phyloP scores from a whole-genome alignment of 2,888 invertebrate genomes.

The Cephus runcator region DNA sequence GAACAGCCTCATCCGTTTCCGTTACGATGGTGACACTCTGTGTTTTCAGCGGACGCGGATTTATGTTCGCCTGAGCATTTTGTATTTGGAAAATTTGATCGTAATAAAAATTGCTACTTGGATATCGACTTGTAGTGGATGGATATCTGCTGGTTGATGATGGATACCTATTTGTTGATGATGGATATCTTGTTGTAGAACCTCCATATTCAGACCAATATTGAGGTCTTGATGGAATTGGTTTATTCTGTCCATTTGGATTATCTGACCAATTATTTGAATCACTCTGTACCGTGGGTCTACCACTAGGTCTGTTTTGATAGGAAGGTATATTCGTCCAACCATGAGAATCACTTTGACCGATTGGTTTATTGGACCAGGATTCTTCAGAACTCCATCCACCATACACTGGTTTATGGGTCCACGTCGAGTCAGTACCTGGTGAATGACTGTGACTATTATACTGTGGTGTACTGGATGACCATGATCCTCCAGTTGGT shows the following conservation, averaged over 20 bases:
- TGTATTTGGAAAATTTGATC: slow-evolving; percentile 10
- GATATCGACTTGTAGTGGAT: slow-evolving; percentile 11
- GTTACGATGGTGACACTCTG: slow-evolving; percentile 33
- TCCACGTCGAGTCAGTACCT: background rate
- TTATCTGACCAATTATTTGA: background rate
- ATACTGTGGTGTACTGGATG: background rate
- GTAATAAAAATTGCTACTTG: slow-evolving; percentile 2
- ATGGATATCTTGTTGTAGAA: background rate
- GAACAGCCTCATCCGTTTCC: slow-evolving; percentile 21
- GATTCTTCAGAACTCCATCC: slow-evolving; percentile 2
- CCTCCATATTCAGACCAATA: background rate
- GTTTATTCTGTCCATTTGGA: slow-evolving; percentile 17
- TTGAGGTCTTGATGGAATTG: background rate
- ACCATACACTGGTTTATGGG: slow-evolving; percentile 7
- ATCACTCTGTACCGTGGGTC: slow-evolving; percentile 10
- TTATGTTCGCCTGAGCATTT: slow-evolving; percentile 10
- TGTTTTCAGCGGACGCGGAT: slow-evolving; percentile 26
- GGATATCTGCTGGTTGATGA: background rate
- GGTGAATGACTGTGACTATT: background rate
- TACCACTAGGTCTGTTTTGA: slow-evolving; percentile 1
- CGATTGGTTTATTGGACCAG: background rate
- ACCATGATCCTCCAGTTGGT: background rate
- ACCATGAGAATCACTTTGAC: slow-evolving; percentile 5
- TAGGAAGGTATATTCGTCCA: slow-evolving; percentile 16
- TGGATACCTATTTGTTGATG: background rate